Conservation (phyloP, 1,140 invertebrate genomes). For the Laodelphax striatellus region DNA sequence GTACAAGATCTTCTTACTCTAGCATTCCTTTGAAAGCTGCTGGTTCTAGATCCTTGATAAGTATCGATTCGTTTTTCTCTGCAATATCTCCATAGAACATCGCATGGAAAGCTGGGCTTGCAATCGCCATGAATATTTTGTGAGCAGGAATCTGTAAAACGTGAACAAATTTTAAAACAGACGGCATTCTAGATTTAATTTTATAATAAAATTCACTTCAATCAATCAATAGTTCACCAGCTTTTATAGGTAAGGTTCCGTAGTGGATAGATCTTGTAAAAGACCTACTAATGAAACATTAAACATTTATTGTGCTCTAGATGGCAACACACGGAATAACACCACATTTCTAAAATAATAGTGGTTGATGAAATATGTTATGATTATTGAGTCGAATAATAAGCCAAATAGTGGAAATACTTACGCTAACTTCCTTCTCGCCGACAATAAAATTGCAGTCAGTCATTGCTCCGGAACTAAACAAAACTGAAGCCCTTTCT, state of each 20-base stretch:
- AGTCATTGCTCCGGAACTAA: not conserved
- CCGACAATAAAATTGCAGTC: conserved; percentile 1
- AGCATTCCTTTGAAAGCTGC: conserved; percentile 71
- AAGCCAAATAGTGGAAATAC: too few relatives aligned
- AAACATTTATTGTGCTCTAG: too few relatives aligned
- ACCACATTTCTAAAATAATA: too few relatives aligned
- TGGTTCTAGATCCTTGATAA: conserved; percentile 69
- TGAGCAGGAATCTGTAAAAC: conserved; percentile 51
- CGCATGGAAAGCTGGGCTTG: conserved; percentile 68
- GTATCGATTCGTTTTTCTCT: conserved; percentile 57
- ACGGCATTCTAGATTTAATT: not conserved
- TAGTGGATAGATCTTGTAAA: too few relatives aligned
- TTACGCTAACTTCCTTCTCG: not conserved
- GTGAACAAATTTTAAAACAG: conserved; percentile 9
- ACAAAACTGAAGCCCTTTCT: not conserved
- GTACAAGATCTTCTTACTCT: too few relatives aligned
- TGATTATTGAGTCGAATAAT: too few relatives aligned
- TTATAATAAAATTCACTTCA: not conserved
- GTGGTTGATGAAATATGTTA: too few relatives aligned
- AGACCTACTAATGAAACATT: too few relatives aligned
- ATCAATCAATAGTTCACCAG: too few relatives aligned
- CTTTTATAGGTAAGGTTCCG: too few relatives aligned
- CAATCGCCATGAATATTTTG: conserved; percentile 70
- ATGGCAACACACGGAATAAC: too few relatives aligned
- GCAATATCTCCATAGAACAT: conserved; percentile 67